Base-by-base conservation (phyloP, 2,797 vertebrate genomes). In the Lacerta bilineata region DNA sequence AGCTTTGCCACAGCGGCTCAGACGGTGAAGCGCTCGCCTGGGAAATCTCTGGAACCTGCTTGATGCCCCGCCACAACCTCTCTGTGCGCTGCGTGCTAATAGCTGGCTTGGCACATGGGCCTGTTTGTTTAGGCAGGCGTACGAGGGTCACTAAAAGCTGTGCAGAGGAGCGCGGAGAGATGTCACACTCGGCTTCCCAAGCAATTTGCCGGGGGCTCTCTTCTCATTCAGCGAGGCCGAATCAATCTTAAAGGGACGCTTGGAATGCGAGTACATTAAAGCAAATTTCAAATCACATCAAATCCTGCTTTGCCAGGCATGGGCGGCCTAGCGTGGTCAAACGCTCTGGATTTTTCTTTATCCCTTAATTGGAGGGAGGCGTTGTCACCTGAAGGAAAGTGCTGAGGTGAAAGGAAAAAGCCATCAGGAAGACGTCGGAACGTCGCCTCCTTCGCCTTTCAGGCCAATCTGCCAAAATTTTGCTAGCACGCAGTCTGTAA, bases 81-180 rank as follows among this genome's bases (percentile, higher is more conserved):
- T 0, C 13, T 2, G 0, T 3, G 29, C 25, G 2, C 64, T 87
- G 55, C 55, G 15, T n/a, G 64, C 77, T 9, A 36, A 69, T 36
- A 72, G 46, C 85, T 71, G 29, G n/a, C 55, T 83, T 79, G 80
- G 69, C 77, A 78, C 86, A 43, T 27, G 0, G 10, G 61, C 41
- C 75, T 86, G 50, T 33, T 71, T 77, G 27, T 46, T 80, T 36
- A 36, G 41, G 36, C 77, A 66, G n/a, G 55, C 81, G 23, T 50
- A 41, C 2, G 69, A 84, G 69, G 86, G 77, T 88, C 86, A 72
- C 83, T 85, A 88, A 75, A 85, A 81, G 69, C 89, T 59, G 69
- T 55, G 59, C 86, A 81, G 25, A 55, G 78, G 86, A 75, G 71
- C 10, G 59, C 18, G 86, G 29, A 81, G 46, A 88, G 71, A 88